Conservation (phyloP, 2,888 invertebrate species). For the Graphium colonna region DNA sequence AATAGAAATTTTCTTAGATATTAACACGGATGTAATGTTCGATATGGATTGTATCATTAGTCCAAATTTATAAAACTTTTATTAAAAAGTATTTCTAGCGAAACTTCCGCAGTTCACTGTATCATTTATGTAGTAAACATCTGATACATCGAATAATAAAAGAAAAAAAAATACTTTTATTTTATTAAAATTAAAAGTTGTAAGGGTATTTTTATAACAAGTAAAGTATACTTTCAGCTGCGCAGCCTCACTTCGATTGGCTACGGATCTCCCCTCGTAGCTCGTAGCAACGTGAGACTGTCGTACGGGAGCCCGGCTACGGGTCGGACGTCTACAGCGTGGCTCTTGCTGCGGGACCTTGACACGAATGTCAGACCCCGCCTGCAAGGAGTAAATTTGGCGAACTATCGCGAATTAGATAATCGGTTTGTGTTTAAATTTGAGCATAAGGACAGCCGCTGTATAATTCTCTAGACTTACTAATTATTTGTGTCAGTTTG, state of each 20-base stretch:
- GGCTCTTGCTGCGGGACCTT: slow-evolving; percentile 53
- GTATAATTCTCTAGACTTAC: neutral
- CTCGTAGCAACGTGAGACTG: slow-evolving; percentile 76
- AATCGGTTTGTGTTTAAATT: slow-evolving; percentile 8
- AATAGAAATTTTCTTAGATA: slow-evolving; percentile 14
- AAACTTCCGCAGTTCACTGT: too few relatives aligned
- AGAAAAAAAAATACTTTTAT: too few relatives aligned
- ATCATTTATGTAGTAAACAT: too few relatives aligned
- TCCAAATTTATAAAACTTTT: slow-evolving; percentile 1
- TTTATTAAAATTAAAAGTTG: neutral
- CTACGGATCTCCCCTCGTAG: slow-evolving; percentile 73
- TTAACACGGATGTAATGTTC: neutral
- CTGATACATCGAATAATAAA: too few relatives aligned
- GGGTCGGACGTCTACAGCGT: slow-evolving; percentile 70
- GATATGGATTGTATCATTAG: slow-evolving; percentile 1
- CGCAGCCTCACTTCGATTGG: slow-evolving; percentile 77
- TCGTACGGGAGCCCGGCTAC: slow-evolving; percentile 72
- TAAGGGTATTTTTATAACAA: slow-evolving; percentile 27
- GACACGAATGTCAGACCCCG: slow-evolving; percentile 64
- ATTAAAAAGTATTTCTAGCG: slow-evolving; percentile 14
- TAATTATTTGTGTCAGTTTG: slow-evolving; percentile 21
- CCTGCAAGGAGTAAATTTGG: slow-evolving; percentile 39
- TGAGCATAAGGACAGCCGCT: neutral
- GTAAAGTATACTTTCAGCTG: slow-evolving; percentile 57
- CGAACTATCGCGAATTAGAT: slow-evolving; percentile 29